Evolutionary conservation across 1,140 invertebrate genomes (phyloP).

Genomic region (Aphaenogaster floridana): DNA sequence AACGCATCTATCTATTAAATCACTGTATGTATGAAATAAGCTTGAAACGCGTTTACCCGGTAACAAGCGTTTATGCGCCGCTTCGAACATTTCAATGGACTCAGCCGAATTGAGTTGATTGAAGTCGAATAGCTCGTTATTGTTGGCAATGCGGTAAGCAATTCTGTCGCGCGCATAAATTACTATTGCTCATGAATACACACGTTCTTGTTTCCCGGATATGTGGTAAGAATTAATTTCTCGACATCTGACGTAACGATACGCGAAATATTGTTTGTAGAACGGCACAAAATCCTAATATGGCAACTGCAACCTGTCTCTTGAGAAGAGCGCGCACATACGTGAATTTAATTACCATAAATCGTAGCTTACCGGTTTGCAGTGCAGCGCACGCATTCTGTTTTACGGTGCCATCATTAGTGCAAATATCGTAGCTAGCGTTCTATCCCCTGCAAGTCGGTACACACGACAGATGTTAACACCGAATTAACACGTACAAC

Average conservation of each 20-base stretch:
- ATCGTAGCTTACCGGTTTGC: conserved; percentile 33
- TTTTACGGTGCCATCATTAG: conserved; percentile 62
- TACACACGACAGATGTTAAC: conserved; percentile 72
- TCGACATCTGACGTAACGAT: not conserved
- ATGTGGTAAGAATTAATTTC: conserved; percentile 39
- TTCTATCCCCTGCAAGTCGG: conserved; percentile 48
- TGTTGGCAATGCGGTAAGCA: conserved; percentile 29
- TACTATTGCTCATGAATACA: conserved; percentile 14
- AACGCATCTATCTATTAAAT: conserved; percentile 53
- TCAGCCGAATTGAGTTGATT: conserved; percentile 41
- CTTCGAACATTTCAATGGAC: conserved; percentile 40
- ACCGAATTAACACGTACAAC: conserved; percentile 69
- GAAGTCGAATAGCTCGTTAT: conserved; percentile 46
- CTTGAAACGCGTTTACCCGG: conserved; percentile 19
- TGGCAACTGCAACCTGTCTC: not conserved
- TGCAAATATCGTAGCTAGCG: conserved; percentile 52
- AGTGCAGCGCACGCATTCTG: conserved; percentile 4
- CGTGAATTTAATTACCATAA: conserved; percentile 56
- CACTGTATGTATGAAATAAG: conserved; percentile 49
- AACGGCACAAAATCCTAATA: not conserved
- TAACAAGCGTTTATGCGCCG: not conserved
- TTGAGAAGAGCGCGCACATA: not conserved
- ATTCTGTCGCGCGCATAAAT: conserved; percentile 43
- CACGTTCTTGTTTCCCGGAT: not conserved
- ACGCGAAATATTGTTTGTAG: not conserved